Conservation (phyloP, 1,140 invertebrate genomes). For the Hirudo medicinalis region DNA sequence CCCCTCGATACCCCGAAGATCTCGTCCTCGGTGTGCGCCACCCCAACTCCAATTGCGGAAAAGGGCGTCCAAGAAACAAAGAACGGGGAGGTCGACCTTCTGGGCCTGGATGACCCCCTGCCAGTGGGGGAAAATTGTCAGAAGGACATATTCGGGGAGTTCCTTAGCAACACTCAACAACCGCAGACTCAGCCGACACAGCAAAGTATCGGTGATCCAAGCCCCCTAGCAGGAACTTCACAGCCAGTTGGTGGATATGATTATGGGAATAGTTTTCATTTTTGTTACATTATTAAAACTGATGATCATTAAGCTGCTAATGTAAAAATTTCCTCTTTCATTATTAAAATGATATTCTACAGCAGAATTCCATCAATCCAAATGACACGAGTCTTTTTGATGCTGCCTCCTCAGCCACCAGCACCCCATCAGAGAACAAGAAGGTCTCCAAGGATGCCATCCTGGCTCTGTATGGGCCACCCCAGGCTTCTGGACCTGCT, state of each 20-base stretch:
- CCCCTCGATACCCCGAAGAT: too few species aligned
- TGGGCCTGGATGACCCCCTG: not conserved
- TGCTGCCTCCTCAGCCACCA: not conserved
- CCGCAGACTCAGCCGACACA: not conserved
- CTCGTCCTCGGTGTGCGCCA: too few species aligned
- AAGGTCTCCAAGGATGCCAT: conserved; percentile 11
- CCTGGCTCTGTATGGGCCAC: not conserved
- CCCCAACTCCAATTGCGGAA: not conserved
- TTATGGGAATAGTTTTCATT: too few species aligned
- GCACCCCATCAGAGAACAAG: not conserved
- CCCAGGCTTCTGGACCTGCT: not conserved
- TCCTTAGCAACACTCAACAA: conserved; percentile 8
- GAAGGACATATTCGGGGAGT: conserved; percentile 10
- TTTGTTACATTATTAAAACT: too few species aligned
- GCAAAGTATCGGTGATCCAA: not conserved
- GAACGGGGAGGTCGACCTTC: conserved; percentile 1
- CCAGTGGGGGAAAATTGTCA: not conserved
- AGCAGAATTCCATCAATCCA: not conserved
- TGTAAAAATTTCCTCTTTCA: too few species aligned
- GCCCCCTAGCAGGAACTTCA: too few species aligned
- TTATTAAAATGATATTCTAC: too few species aligned
- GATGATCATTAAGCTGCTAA: too few species aligned
- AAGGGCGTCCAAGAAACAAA: not conserved
- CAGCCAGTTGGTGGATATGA: too few species aligned
- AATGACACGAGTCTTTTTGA: conserved; percentile 11